phyloP scores from a whole-genome alignment of 2,113 vertebrate genomes.

The Balaeniceps rex region DNA sequence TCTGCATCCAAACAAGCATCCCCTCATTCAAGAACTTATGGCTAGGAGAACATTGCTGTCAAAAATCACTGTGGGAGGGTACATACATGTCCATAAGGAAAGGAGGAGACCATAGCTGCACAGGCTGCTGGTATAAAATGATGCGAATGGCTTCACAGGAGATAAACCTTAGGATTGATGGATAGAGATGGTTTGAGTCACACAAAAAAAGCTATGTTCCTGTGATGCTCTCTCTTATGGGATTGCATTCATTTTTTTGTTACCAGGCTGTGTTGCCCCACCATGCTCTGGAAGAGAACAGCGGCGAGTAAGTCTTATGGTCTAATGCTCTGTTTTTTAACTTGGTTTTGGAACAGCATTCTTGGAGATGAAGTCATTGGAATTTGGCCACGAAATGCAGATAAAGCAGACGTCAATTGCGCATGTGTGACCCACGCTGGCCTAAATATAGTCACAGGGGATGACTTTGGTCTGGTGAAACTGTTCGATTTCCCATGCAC shows the following conservation, averaged over 20 bases:
- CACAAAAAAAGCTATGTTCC: accelerated
- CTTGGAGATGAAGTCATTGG: conserved; percentile 94
- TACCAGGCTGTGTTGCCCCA: background rate
- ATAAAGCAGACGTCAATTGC: conserved; percentile 93
- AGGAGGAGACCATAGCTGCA: background rate
- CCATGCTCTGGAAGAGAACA: background rate
- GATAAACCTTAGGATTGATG: background rate
- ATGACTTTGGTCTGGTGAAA: conserved; percentile 95
- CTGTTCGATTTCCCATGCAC: conserved; percentile 95
- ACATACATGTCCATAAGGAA: accelerated
- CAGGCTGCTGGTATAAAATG: background rate
- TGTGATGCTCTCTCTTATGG: background rate
- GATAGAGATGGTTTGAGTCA: background rate
- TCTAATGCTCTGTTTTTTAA: background rate
- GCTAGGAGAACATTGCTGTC: background rate
- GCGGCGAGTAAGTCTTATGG: accelerated
- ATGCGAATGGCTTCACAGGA: background rate
- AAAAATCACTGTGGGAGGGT: background rate
- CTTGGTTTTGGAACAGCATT: conserved; percentile 72
- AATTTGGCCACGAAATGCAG: conserved; percentile 92
- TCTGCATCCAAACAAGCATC: background rate
- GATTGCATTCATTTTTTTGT: accelerated
- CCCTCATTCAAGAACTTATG: background rate
- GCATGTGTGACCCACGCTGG: conserved; percentile 91
- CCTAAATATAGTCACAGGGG: conserved; percentile 88